These are phyloP conservation scores for Hirundichthys speculiger DNA, from an alignment of 2,113 vertebrate genomes.

Conservation along the genomic window DNA sequence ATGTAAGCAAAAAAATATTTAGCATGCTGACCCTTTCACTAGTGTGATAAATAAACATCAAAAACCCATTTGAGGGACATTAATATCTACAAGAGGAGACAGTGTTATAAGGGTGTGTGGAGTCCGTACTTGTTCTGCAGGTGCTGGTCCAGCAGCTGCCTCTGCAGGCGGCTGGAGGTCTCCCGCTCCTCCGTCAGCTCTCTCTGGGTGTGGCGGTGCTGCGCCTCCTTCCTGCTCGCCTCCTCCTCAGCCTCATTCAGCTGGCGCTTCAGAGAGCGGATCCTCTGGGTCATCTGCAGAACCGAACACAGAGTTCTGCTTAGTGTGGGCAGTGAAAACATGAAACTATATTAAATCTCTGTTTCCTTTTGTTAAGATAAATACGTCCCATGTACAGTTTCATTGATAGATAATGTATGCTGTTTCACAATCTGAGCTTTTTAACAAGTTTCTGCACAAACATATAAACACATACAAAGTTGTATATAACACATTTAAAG, in stretches of 20 bases:
- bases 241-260: constrained; percentile 81
- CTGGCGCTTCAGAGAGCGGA: constrained; percentile 83
- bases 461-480: too few species aligned
- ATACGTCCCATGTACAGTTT: too few species aligned
- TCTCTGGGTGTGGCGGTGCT: constrained; percentile 74
- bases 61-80: too few species aligned
- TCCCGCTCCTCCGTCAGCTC: constrained; percentile 83
- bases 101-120: background rate
- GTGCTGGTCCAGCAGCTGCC: constrained; percentile 77
- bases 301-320: background rate
- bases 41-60: too few species aligned
- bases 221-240: constrained; percentile 76
- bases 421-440: too few species aligned
- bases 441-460: too few species aligned
- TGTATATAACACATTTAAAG: too few species aligned
- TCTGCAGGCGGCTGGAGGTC: constrained; percentile 71
- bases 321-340: background rate
- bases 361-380: background rate
- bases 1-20: background rate
- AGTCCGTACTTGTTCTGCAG: constrained; percentile 73
- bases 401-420: too few species aligned
- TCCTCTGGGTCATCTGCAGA: constrained; percentile 80
- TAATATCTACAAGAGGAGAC: too few species aligned
- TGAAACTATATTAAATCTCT: background rate
- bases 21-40: too few species aligned